These are phyloP conservation scores for Lasiurus borealis DNA, from an alignment of 2,113 vertebrate genomes.

Conservation along the genomic window DNA sequence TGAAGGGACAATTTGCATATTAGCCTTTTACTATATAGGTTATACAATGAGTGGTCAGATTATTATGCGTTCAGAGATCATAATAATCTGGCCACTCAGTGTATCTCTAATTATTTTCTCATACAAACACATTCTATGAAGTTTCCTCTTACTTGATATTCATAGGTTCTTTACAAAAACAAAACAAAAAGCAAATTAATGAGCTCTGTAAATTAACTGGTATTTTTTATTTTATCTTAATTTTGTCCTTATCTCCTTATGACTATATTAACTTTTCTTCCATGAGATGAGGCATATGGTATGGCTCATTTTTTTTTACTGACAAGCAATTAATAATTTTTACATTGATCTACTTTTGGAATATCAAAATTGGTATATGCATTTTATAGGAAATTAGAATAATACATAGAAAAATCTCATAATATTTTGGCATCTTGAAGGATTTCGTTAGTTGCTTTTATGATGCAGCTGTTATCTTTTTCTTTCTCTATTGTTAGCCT, in stretches of 20 bases:
- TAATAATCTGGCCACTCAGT: no score
- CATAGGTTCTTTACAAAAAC: not conserved
- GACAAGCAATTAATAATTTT: not conserved
- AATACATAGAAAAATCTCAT: not conserved
- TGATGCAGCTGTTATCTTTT: slow-evolving; percentile 13
- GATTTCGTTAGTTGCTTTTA: slow-evolving; percentile 14
- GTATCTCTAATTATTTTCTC: not conserved
- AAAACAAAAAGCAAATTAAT: not conserved
- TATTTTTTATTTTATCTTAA: not conserved
- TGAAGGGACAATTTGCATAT: no score
- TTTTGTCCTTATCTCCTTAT: slow-evolving; percentile 21
- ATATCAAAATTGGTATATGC: not conserved
- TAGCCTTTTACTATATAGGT: no score
- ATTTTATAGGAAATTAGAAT: not conserved
- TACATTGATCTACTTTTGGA: not conserved
- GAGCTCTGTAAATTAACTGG: not conserved
- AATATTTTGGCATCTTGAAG: slow-evolving; percentile 13
- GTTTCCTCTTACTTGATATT: not conserved
- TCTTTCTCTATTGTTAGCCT: slow-evolving; percentile 17
- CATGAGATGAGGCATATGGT: not conserved
- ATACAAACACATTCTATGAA: not conserved
- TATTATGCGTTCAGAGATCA: no score
- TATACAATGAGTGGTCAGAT: no score
- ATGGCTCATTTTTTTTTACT: slow-evolving; percentile 7
- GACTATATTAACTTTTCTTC: not conserved